A percentile compares a stretch with the other conserved stretches of the same genome.
phyloP scores from a whole-genome alignment of 2,113 vertebrate species.

The Apodemus sylvaticus region DNA sequence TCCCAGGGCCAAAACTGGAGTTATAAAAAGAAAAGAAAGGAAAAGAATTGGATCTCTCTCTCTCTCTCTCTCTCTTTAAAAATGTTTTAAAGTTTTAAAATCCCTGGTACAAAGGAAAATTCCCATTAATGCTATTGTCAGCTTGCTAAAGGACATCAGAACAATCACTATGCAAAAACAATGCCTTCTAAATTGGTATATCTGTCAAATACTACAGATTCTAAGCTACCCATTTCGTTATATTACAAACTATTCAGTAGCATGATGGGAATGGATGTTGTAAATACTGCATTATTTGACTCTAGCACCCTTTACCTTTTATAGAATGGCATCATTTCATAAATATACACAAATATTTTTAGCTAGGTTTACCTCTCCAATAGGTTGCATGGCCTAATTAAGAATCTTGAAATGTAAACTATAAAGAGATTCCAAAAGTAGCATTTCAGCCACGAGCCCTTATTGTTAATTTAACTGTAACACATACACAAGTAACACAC shows the following conservation, averaged over 20 bases:
- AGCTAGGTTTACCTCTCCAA: constrained; percentile 45
- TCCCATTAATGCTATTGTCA: constrained; percentile 26
- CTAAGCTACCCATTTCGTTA: constrained; percentile 40
- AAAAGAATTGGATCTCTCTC: not conserved
- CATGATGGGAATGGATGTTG: not conserved
- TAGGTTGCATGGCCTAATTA: constrained; percentile 60
- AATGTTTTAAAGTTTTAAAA: not conserved
- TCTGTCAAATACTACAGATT: constrained; percentile 47
- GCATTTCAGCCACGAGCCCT: constrained; percentile 30
- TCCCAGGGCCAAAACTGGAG: not conserved
- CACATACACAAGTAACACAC: constrained; percentile 30
- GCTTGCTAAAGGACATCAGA: not conserved
- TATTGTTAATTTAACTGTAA: constrained; percentile 65
- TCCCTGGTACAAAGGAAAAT: not conserved
- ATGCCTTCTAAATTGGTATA: constrained; percentile 1
- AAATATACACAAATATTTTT: constrained; percentile 55
- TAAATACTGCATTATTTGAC: constrained; percentile 31
- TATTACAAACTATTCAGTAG: constrained; percentile 40
- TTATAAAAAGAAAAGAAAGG: too few species aligned
- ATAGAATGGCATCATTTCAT: constrained; percentile 34
- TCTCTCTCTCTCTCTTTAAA: constrained; percentile 13
- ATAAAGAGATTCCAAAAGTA: constrained; percentile 66
- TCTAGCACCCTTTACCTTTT: not conserved
- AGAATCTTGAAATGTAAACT: constrained; percentile 60
- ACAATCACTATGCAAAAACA: constrained; percentile 20